Conservation (phyloP, 1,140 invertebrate species). For the Pseudachorutes palmiensis region DNA sequence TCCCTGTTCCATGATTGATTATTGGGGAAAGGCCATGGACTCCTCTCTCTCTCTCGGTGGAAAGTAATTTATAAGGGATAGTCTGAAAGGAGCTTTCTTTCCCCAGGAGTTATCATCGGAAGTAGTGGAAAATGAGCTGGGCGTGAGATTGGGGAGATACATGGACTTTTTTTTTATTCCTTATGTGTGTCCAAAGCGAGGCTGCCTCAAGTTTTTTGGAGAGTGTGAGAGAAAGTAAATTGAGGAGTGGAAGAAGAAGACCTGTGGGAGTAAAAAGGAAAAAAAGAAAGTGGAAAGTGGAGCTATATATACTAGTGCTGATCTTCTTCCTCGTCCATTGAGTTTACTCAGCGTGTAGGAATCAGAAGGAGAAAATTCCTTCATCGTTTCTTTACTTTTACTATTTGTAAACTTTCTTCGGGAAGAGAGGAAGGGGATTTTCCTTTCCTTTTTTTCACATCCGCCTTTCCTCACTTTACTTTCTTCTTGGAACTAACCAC, state of each 20-base stretch:
- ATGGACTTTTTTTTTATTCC: too few species aligned
- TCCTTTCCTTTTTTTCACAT: background rate
- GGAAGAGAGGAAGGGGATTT: background rate
- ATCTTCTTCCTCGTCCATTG: too few species aligned
- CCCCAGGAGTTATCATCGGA: background rate
- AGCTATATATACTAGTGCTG: too few species aligned
- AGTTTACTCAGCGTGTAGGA: too few species aligned
- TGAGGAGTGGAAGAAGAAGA: constrained; percentile 3
- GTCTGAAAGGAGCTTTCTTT: too few species aligned
- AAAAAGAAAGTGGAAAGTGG: constrained; percentile 12
- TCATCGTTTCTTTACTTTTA: background rate
- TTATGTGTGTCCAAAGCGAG: too few species aligned
- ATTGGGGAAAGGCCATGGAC: background rate
- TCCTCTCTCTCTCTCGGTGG: background rate
- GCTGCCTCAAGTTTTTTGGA: too few species aligned
- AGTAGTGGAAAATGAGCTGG: constrained; percentile 33
- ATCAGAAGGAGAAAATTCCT: background rate
- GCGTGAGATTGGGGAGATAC: constrained; percentile 33
- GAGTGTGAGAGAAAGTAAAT: constrained; percentile 8
- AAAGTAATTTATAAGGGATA: background rate
- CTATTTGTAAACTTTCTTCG: background rate
- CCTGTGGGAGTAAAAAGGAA: constrained; percentile 17
- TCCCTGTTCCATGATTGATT: background rate
- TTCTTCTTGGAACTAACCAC: constrained; percentile 1
- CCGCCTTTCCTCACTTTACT: background rate